Evolutionary conservation across 2,888 invertebrate species (phyloP).

Genomic region (Liopterus haemorrhoidalis): DNA sequence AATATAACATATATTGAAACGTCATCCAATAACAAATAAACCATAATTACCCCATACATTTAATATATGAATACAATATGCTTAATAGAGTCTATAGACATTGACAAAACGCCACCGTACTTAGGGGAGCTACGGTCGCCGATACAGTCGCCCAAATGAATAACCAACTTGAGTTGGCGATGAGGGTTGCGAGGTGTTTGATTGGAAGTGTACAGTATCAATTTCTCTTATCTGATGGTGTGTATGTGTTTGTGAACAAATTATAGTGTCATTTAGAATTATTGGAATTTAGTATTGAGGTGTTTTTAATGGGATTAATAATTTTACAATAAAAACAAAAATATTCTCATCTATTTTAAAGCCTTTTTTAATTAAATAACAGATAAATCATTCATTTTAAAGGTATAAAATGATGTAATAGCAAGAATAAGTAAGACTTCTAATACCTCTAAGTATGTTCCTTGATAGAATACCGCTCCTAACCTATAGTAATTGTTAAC

Average conservation of each 20-base stretch:
- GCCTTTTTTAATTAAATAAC: no score
- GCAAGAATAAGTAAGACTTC: no score
- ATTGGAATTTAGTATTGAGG: conserved; percentile 8
- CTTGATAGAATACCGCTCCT: no score
- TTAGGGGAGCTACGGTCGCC: background rate
- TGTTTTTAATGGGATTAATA: no score
- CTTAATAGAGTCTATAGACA: conserved; percentile 16
- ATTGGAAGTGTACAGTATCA: conserved; percentile 10
- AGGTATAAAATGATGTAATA: no score
- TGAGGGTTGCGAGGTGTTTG: background rate
- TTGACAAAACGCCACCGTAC: conserved; percentile 4
- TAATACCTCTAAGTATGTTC: no score
- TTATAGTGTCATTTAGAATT: conserved; percentile 12
- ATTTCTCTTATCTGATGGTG: conserved; percentile 18
- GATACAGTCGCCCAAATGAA: background rate
- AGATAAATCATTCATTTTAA: no score
- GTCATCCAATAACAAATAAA: conserved; percentile 15
- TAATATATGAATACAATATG: conserved; percentile 2
- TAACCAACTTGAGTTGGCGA: no score
- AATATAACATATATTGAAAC: conserved; percentile 10
- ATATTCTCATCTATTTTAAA: no score
- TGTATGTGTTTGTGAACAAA: conserved; percentile 9
- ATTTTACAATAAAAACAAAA: no score
- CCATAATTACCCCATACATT: conserved; percentile 4
- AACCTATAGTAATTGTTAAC: no score